These are phyloP conservation scores for Prosopocoilus inquinatus DNA, from an alignment of 2,888 invertebrate species.

Conservation along the genomic window DNA sequence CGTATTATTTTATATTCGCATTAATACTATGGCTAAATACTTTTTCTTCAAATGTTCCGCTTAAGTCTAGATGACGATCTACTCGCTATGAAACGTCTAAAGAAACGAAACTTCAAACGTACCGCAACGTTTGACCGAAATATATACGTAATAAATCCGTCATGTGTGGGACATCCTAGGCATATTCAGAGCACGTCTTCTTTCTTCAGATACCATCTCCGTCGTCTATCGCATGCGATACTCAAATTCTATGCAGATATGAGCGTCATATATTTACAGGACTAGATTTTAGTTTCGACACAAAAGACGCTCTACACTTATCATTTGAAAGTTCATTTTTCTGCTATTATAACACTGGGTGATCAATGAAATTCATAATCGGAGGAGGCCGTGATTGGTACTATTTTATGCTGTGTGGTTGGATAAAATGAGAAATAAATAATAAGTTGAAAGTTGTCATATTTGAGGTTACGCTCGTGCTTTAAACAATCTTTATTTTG, in stretches of 20 bases:
- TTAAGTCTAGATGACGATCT: background rate
- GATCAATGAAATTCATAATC: too few relatives aligned
- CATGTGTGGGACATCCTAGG: slow-evolving; percentile 23
- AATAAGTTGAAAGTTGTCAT: too few relatives aligned
- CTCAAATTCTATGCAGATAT: slow-evolving; percentile 17
- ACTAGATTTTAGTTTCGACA: too few relatives aligned
- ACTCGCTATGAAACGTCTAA: background rate
- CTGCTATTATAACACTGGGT: too few relatives aligned
- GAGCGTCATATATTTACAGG: background rate
- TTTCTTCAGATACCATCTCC: slow-evolving; percentile 29
- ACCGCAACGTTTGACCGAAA: slow-evolving; percentile 14
- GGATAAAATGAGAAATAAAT: too few relatives aligned
- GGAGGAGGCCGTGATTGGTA: too few relatives aligned
- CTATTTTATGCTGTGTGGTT: too few relatives aligned
- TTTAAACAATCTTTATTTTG: too few relatives aligned
- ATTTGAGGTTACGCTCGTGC: too few relatives aligned
- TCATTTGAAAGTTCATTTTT: background rate
- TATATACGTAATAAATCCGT: slow-evolving; percentile 17
- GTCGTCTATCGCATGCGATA: slow-evolving; percentile 16
- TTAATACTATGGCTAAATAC: too few relatives aligned
- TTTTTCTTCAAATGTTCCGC: too few relatives aligned
- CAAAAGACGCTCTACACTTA: background rate
- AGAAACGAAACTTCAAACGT: slow-evolving; percentile 6
- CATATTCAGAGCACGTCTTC: slow-evolving; percentile 30
- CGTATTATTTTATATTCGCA: too few relatives aligned